Base-by-base conservation (phyloP, 2,113 vertebrate species). In the Paramisgurnus dabryanus region DNA sequence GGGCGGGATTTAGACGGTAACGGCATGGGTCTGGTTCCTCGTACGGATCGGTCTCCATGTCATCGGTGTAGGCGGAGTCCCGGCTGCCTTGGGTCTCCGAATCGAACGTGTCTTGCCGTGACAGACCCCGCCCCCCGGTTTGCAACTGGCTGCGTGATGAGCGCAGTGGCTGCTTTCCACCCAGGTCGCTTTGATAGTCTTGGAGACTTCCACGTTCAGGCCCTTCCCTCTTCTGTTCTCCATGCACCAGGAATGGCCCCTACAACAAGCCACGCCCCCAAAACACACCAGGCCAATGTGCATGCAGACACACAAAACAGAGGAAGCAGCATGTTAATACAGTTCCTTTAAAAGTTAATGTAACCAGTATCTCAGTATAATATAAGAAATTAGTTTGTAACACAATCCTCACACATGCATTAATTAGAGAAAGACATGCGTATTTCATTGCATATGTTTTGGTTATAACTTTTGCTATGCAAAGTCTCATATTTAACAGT, bases 21-120 rank as follows among this genome's bases (percentile, higher is more conserved):
- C 85, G 87, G 4, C 89, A 94, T 7, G 93, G 93, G 85, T 95
- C 95, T 0, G 94, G 93, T 76, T 97, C 96, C 86, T 98, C 95
- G 0, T 95, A 97, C 43, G 96, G 96, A 75, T 98, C 96, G 0
- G 93, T 96, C 89, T 98, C 96, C 84, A 97, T 94, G 94, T 97
- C 96, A 93, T 98, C 97, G 3, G 94, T 96, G 92, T 96, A 98
- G 86, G 96, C 95, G 0, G 97, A 97, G 87, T 97, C 95, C 66
- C 95, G 93, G 91, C 96, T 95, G 87, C 95, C 97, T 80, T 95
- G 94, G 63, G 94, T 95, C 91, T 97, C 96, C 0, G 93, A 94
- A 88, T 98, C 97, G 73, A 97, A 96, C 71, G 96, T 98, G 91
- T 98, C 97, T 85, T 98, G 96, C 81, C 96, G 91, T 50, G 96